Conservation (phyloP, 2,888 invertebrate genomes). For the Tillus elongatus region DNA sequence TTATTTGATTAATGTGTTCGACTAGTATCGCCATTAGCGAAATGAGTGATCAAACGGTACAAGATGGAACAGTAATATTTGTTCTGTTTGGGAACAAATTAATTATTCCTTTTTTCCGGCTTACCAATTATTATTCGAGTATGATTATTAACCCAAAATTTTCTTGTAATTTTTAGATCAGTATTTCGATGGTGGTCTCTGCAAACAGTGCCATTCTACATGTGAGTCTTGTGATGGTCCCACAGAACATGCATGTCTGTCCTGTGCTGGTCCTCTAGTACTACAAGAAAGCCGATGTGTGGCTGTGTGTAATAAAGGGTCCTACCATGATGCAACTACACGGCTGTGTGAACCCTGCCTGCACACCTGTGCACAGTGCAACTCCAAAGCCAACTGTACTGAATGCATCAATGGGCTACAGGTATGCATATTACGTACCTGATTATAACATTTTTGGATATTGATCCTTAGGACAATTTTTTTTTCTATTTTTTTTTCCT, state of each 20-base stretch:
- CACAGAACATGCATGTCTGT: conserved; percentile 62
- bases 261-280: conserved; percentile 64
- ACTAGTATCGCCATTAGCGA: too few species aligned
- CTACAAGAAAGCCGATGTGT: conserved; percentile 68
- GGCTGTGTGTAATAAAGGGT: conserved; percentile 62
- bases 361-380: conserved; percentile 69
- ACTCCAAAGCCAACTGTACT: conserved; percentile 71
- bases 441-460: too few species aligned
- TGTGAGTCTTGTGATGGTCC: conserved; percentile 79
- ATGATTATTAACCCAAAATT: conserved; percentile 9
- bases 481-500: too few species aligned
- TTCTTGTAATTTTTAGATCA: conserved; percentile 50
- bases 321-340: conserved; percentile 59
- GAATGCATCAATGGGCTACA: conserved; percentile 66
- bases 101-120: too few species aligned
- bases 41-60: too few species aligned
- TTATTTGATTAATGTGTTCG: neutral
- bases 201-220: conserved; percentile 65
- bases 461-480: too few species aligned
- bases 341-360: conserved; percentile 63
- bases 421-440: conserved; percentile 27
- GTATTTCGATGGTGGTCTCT: conserved; percentile 61
- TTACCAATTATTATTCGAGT: conserved; percentile 4
- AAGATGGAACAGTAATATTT: too few species aligned
- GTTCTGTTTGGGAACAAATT: too few species aligned